Evolutionary conservation across 2,888 invertebrate genomes (phyloP), one percentile per base, ranked within the genome.

Genomic region (Cryptus viduatorius): DNA sequence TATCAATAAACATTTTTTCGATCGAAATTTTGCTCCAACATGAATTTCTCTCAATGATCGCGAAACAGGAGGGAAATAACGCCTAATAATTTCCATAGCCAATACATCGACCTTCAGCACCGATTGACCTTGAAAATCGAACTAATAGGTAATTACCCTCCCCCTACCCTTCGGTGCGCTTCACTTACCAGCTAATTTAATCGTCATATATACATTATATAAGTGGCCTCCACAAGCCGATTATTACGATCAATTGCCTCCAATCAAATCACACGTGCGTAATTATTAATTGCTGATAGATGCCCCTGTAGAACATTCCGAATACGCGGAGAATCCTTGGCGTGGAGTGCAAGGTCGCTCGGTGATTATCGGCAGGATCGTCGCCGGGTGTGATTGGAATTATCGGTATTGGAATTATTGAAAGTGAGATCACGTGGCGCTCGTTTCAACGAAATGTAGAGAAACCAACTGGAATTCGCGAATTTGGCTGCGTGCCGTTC

Each of bases 401-500:
- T 76, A 76, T 76, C 76, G 76, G 53, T 76, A 76, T 76, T 65
- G 37, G 50, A 53, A 65, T 76, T 76, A 65, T 76, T 76, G 65
- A 48, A n/a, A 50, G 50, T 31, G 31, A 65, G 65, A 65, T 65
- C 76, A 76, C 76, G 76, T 65, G 64, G 31, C 37, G 50, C 65
- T 76, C 76, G 69, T 59, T 82, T 76, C 24, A 42, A 50, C 19
- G 42, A 77, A 72, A 64, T 50, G 67, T 75, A 46, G 81, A 73
- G 69, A 37, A 75, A 81, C 61, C 75, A 79, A 50, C 56, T 44
- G 72, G 71, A 73, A 73, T 81, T 83, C 78, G 65, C 79, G 79
- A 78, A 83, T 81, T 80, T 83, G 75, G 78, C 83, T 69, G 79
- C 75, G 78, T 81, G 83, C 83, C 67, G 65, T 56, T 67, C 69